Conservation (phyloP, 1,140 invertebrate genomes). For the Zaprionus ghesquierei region DNA sequence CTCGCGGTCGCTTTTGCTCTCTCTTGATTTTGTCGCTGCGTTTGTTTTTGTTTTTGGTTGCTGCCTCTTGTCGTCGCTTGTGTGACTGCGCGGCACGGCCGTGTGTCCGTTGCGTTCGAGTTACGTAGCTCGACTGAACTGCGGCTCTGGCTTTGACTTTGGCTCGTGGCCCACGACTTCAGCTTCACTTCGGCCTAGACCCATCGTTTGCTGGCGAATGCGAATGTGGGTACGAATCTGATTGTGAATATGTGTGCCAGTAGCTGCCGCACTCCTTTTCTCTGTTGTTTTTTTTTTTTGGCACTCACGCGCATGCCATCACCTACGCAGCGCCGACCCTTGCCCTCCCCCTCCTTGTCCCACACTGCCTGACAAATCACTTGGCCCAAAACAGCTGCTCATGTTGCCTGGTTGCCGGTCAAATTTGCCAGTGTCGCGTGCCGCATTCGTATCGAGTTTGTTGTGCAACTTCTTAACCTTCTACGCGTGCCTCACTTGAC, state of each 20-base stretch:
- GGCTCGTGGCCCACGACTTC: constrained; percentile 26
- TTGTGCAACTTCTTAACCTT: constrained; percentile 19
- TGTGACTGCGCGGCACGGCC: constrained; percentile 32
- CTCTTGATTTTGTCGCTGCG: not conserved
- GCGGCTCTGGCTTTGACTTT: constrained; percentile 1
- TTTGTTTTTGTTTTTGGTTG: not conserved
- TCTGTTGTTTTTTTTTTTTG: no score
- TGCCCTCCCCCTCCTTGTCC: not conserved
- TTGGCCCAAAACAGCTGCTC: constrained; percentile 3
- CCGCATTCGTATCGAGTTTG: constrained; percentile 1
- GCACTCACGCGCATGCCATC: constrained; percentile 35
- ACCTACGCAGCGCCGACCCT: constrained; percentile 7
- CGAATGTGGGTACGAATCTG: constrained; percentile 16
- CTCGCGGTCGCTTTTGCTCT: not conserved
- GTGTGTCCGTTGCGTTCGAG: constrained; percentile 65
- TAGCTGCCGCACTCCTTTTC: constrained; percentile 1
- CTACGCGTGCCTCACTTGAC: no score
- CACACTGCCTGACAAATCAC: not conserved
- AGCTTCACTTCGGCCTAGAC: constrained; percentile 20
- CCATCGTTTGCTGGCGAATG: constrained; percentile 22
- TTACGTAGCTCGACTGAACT: constrained; percentile 64
- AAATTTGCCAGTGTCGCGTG: constrained; percentile 18
- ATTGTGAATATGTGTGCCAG: constrained; percentile 2
- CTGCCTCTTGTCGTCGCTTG: constrained; percentile 19
- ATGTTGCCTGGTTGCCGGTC: not conserved